Evolutionary conservation across 2,113 vertebrate genomes (phyloP), one percentile per base, ranked within the genome.

Genomic region (Daphoenositta chrysoptera): DNA sequence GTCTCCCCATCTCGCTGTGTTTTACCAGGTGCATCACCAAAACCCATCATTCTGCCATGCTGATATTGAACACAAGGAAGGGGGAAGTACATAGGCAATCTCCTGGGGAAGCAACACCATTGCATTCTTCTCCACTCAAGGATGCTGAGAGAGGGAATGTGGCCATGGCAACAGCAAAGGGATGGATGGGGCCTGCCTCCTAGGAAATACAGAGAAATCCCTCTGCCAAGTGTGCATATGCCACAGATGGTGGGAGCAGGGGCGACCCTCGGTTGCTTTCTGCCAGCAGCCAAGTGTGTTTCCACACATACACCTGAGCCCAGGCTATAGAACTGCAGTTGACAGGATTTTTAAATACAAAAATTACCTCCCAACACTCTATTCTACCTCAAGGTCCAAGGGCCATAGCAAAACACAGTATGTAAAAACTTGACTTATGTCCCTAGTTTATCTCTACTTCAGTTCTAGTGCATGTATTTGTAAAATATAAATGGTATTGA

Each of bases 121-220:
- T 6, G 2, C 77, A 51, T 45, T 82, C 91, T 60, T 78, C 72
- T 84, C 61, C 78, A 82, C 73, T 82, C 57, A 82, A 76, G 65
- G 81, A 79, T 79, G 73, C 60, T 89, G 21, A 45, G 53, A 82
- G 79, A 81, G 69, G 84, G 61, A 82, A 89, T 53, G 83, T 95
- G 86, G 77, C 93, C 87, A 93, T 93, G 89, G 95, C 89, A 97
- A 96, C 93, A 89, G 89, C 77, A 82, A 58, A 70, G 77, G 87
- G 60, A 64, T 71, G 89, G 89, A 81, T 94, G 84, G 54, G 77
- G 20, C n/a, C 80, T 89, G 61, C 80, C 78, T 92, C 77, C 37
- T 5, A 72, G 93, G 77, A 91, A 71, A 79, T 63, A 15, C n/a
- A 79, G 76, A 85, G 83, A 91, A 94, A 68, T 83, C 75, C 71